Evolutionary conservation across 2,888 invertebrate species (phyloP).

Genomic region (Thymelicus sylvestris): DNA sequence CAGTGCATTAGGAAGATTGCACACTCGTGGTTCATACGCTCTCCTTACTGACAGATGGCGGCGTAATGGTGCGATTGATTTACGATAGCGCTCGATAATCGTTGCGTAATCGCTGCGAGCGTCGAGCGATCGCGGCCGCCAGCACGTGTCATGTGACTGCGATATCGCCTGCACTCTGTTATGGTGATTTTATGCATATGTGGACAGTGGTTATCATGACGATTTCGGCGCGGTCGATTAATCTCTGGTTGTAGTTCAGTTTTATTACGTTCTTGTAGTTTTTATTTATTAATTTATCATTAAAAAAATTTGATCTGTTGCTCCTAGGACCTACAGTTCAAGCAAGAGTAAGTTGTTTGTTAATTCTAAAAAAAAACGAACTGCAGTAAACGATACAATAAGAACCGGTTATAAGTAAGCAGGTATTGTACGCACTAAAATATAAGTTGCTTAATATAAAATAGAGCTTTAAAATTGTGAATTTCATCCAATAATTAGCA

Average conservation of each 20-base stretch:
- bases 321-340: too few relatives aligned
- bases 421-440: too few relatives aligned
- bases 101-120: constrained; percentile 58
- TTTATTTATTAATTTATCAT: too few relatives aligned
- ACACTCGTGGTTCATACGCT: constrained; percentile 71
- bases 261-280: too few relatives aligned
- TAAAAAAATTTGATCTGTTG: too few relatives aligned
- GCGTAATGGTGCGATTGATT: constrained; percentile 77
- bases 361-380: too few relatives aligned
- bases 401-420: too few relatives aligned
- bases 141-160: constrained; percentile 21
- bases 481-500: too few relatives aligned
- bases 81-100: constrained; percentile 67
- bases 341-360: too few relatives aligned
- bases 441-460: too few relatives aligned
- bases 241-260: background rate
- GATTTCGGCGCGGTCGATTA: background rate
- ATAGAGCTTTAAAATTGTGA: too few relatives aligned
- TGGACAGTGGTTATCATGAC: background rate
- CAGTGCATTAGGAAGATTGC: background rate
- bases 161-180: constrained; percentile 16
- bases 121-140: background rate
- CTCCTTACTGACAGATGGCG: constrained; percentile 76
- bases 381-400: too few relatives aligned
- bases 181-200: constrained; percentile 22